Evolutionary conservation across 2,113 vertebrate genomes (phyloP), one percentile per base, ranked within the genome.

Genomic region (Neoarius graeffei): DNA sequence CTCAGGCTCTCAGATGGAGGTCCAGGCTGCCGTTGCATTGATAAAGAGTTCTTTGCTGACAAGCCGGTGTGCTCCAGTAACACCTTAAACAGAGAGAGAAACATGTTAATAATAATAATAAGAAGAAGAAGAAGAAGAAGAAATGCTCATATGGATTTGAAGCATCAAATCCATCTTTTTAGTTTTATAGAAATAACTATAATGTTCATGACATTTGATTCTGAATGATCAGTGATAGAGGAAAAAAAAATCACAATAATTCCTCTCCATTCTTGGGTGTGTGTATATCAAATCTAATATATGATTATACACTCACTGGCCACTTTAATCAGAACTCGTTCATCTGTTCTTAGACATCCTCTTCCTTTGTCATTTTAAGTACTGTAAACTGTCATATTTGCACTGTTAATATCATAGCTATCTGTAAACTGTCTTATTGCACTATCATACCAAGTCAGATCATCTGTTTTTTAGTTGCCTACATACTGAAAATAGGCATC

Each of bases 11-110:
- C 96, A 42, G 96, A 93, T 0, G 92, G 94, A 10, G 96, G 96
- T 2, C 96, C 97, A 0, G 97, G 97, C 3, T 96, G 96, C 2
- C 97, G 95, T 71, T 93, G 96, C 54, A 98, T 94, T 30, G 97
- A 98, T 30, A 98, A 94, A 0, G 97, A 98, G 88, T 97, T 98
- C 77, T 97, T 97, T 7, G 96, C 94, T 0, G 97, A 97, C 54
- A 98, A 93, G 8, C 95, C 94, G 0, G 95, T 97, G 93, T 98
- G 94, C 86, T 96, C 96, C 88, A 97, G 87, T 80, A 95, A 90
- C 76, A 97, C 96, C 97, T 98, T 25, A 7, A 86, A 48, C 17
- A 66, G 5, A 50, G 50, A 85, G 13, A 69, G 30, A 19, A 42
- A 76, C 30, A 83, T 4, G 23, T 52, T 25, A 54, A 50, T 3